Percentiles rank a stretch among this genome's conserved stretches.
Evolutionary conservation across 2,797 vertebrate genomes (phyloP).

Genomic region (Esox masquinongy): DNA sequence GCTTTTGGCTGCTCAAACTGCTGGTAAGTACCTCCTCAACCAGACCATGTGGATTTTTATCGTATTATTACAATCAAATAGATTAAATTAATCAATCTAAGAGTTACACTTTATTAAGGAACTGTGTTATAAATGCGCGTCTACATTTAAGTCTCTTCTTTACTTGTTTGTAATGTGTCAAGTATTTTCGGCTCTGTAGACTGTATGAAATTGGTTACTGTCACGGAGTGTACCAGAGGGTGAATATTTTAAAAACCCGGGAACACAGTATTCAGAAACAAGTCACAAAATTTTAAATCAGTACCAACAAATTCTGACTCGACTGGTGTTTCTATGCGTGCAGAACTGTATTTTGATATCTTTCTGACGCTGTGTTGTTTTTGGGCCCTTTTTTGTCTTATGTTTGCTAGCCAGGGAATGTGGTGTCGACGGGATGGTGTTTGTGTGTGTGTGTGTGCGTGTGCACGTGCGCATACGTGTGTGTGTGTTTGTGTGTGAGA

Average conservation of each 20-base stretch:
- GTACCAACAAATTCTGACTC: background rate
- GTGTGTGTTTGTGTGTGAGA: conserved; percentile 14
- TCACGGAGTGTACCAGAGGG: too few relatives aligned
- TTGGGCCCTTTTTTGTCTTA: background rate
- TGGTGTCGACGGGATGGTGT: background rate
- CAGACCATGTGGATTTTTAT: background rate
- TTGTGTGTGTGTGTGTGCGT: background rate
- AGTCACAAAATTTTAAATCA: background rate
- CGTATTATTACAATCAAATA: too few relatives aligned
- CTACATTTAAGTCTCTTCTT: too few relatives aligned
- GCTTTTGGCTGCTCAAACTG: conserved; percentile 97
- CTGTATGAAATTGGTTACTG: too few relatives aligned
- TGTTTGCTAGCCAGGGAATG: conserved; percentile 81
- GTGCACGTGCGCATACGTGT: background rate
- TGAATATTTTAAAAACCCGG: too few relatives aligned
- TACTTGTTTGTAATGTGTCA: too few relatives aligned
- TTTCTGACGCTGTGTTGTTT: background rate
- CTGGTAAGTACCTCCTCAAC: conserved; percentile 80
- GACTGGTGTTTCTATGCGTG: background rate
- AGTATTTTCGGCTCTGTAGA: too few relatives aligned
- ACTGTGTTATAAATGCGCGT: too few relatives aligned
- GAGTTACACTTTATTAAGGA: too few relatives aligned
- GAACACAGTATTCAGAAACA: too few relatives aligned
- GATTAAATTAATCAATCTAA: too few relatives aligned
- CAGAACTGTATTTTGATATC: background rate